Base-by-base conservation (phyloP, 2,888 invertebrate species). In the Apamea monoglypha region DNA sequence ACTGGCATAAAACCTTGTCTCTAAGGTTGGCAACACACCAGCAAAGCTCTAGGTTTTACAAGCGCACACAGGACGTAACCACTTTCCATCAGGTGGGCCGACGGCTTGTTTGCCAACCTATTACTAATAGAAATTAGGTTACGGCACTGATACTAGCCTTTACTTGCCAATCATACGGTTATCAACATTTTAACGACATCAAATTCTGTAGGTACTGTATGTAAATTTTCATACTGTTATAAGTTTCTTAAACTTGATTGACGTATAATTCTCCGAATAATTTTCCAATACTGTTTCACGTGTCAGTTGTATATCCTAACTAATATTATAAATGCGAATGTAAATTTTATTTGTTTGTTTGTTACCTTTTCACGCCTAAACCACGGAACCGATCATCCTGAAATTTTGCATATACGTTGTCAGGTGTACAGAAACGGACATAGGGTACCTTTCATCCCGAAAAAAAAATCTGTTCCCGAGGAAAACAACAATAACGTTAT, bases 81-180 rank as follows among this genome's bases (percentile, higher is more conserved):
- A 82, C 76, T 75, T 47, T 56, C 61, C 32, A 82, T 82, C 61
- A 63, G 82, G 75, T 53, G 7, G 25, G 44, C 36, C 18, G 29
- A 12, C 25, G 18, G 36, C 29, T 56, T 82, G 68, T 80, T 82
- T 82, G 53, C 76, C 44, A 82, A 36, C 25, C 76, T 63, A 80
- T 80, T 80, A 75, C 47, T 80, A 82, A 82, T 82, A 75, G 53
- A 82, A 80, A 82, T 75, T 82, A 68, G 76, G 76, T 75, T 75
- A 75, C 8, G 29, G 36, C 61, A 68, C 61, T 56, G 53, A 80
- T 80, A 75, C 61, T 16, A 63, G 75, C 47, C 56, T 80, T 63
- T 53, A 74, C 67, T 63, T 63, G 21, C 47, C 25, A 47, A 81
- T 69, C 56, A 63, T 29, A 25, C 61, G 76, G 76, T 82, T 80